Base-by-base conservation (phyloP, 2,888 invertebrate genomes). In the Aporophyla nigra region DNA sequence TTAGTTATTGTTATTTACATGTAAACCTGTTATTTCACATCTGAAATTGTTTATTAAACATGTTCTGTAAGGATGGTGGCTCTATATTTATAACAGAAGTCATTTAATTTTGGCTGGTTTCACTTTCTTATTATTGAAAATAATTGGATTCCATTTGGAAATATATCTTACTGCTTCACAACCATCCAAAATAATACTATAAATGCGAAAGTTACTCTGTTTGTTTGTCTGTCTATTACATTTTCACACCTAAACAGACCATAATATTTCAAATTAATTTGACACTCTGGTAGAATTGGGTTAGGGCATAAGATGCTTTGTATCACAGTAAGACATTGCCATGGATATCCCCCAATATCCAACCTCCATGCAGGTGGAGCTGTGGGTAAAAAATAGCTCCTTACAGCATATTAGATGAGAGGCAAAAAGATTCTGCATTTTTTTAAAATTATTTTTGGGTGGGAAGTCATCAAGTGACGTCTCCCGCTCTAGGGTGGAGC, bases 41-140 rank as follows among this genome's bases (percentile, higher is more conserved):
- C 14, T 43, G 24, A 56, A 46, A 46, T 43, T 79, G 62, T 80
- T 82, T 74, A 74, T 56, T 24, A 78, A 78, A 80, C 33, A 74
- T 67, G 0, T 9, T 24, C 14, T 53, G n/a, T 43, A 49, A 9
- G 54, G 69, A 12, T 56, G 54, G 14, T 71, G 5, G 43, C 61
- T 54, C 27, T 58, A 19, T 33, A 27, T 3, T 24, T 51, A 19
- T 59, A 43, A 9, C 10, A 53, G 24, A 71, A 76, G 7, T 33
- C 4, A 33, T 76, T 76, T 53, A 33, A 53, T 40, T 51, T n/a
- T 19, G 3, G 5, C 16, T 46, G 5, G 16, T 16, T 59, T 61
- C 5, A 33, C 24, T 65, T 16, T 51, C 14, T 46, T n/a, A 10
- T 5, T 16, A 43, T 49, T 53, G 9, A 40, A n/a, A 62, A 43